Base-by-base conservation (phyloP, 2,797 vertebrate genomes). In the Enteromius thamalakanensis region DNA sequence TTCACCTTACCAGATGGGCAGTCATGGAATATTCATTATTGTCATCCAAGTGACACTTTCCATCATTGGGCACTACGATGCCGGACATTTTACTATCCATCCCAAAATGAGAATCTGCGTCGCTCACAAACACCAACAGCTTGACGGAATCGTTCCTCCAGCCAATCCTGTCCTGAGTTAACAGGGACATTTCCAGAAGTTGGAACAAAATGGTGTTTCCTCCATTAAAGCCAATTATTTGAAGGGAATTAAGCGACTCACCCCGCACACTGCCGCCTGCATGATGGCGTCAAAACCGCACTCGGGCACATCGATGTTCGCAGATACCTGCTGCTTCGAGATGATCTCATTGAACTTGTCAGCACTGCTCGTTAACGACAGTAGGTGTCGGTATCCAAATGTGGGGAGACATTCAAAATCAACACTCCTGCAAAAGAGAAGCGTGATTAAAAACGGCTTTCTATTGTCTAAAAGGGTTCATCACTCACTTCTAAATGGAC, bases 11-110 rank as follows among this genome's bases (percentile, higher is more conserved):
- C 96, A 96, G 93, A 83, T 95, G 32, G 6, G 94, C 95, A 88
- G 97, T 96, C 97, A 97, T 98, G 88, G 95, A 94, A 85, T 99
- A 99, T 87, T 97, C 96, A 68, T 99, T 99, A 88, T 96, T 96
- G 89, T 83, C 92, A 86, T 99, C 97, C 92, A 99, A 93, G 89
- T 99, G 98, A 90, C 98, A 99, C 86, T 96, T 94, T 0, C 97
- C 96, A 4, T 99, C 98, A 0, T 99, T 99, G 80, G 98, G 98
- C 87, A 97, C 94, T 86, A 99, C 98, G 0, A 99, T 98, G 79
- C 98, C 98, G 0, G 97, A 96, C 92, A 99, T 91, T 92, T 97
- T 99, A 87, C 98, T 99, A 92, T 99, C 98, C 98, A 99, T 99
- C 81, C 97, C 98, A 85, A 99, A 96, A 90, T 99, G 98, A 34